Evolutionary conservation across 1,140 invertebrate genomes (phyloP), one percentile per base, ranked within the genome.

Genomic region (Calephelis nemesis): DNA sequence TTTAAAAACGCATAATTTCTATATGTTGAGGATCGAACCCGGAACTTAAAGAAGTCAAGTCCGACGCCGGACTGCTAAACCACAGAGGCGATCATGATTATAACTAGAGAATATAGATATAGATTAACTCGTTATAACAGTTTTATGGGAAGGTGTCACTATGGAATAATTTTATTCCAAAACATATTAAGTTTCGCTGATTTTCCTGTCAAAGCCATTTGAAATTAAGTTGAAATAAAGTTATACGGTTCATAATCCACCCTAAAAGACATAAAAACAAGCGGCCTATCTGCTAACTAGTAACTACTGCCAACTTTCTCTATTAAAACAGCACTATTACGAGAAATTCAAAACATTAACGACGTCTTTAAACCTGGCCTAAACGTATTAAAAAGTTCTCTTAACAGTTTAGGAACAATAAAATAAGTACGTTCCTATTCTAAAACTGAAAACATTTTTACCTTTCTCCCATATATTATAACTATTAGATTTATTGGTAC

Each of bases 401-500:
- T 50, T 65, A 77, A 74, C 47, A 72, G 74, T 71, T 67, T 69
- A 77, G 54, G 67, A 69, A 69, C 73, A 70, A 70, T 77, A 77
- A 77, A 75, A 60, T 63, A 64, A 76, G 70, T 69, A 64, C 68
- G 65, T 71, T 70, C 70, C 65, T 19, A 49, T 60, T 65, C 52
- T 52, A 42, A 66, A 71, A 70, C 64, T 67, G 45, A 69, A 58
- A 58, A 30, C 39, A 30, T 58, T 58, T 58, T 30, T 58, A 69
- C 67, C 66, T 60, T 73, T 66, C 62, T 54, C 63, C 68, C 52
- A 62, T 68, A 50, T 64, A 73, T 73, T 79, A 83, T 83, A 84
- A 83, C 80, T 78, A 78, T 67, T 63, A 67, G 70, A 86, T 86
- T 86, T 85, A 86, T 86, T 77, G 75, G 60, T 68, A 74, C 70